Conservation (phyloP, 2,888 invertebrate genomes). For the Xylophagus ater region DNA sequence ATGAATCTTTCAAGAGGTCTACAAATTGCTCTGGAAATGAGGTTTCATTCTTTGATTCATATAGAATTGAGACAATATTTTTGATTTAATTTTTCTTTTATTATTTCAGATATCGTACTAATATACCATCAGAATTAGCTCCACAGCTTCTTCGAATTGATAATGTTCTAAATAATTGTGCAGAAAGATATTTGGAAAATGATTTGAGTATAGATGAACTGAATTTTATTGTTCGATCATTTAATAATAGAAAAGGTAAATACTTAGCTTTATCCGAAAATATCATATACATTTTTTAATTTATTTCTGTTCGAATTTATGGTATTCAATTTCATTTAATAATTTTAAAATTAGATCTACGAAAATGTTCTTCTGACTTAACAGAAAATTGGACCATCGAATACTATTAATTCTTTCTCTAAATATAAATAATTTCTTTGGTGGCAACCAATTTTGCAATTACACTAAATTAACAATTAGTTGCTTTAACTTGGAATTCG, state of each 20-base stretch:
- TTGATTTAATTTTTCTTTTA: constrained; percentile 2
- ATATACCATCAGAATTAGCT: constrained; percentile 22
- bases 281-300: too few relatives aligned
- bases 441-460: too few relatives aligned
- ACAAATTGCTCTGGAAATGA: constrained; percentile 33
- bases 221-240: constrained; percentile 30
- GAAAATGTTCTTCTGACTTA: too few relatives aligned
- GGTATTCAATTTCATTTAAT: too few relatives aligned
- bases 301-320: too few relatives aligned
- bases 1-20: constrained; percentile 40
- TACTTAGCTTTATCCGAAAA: background rate
- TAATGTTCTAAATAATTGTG: constrained; percentile 30
- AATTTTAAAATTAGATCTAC: too few relatives aligned
- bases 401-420: too few relatives aligned
- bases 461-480: too few relatives aligned
- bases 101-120: constrained; percentile 26
- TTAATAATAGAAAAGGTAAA: constrained; percentile 32
- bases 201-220: constrained; percentile 25
- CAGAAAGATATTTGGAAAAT: constrained; percentile 28
- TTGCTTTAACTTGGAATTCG: too few relatives aligned
- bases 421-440: too few relatives aligned
- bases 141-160: constrained; percentile 29
- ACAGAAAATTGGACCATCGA: too few relatives aligned
- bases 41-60: constrained; percentile 13
- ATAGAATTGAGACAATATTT: background rate